These are phyloP conservation scores for Azemiops feae DNA, from an alignment of 2,113 vertebrate species.

Conservation along the genomic window DNA sequence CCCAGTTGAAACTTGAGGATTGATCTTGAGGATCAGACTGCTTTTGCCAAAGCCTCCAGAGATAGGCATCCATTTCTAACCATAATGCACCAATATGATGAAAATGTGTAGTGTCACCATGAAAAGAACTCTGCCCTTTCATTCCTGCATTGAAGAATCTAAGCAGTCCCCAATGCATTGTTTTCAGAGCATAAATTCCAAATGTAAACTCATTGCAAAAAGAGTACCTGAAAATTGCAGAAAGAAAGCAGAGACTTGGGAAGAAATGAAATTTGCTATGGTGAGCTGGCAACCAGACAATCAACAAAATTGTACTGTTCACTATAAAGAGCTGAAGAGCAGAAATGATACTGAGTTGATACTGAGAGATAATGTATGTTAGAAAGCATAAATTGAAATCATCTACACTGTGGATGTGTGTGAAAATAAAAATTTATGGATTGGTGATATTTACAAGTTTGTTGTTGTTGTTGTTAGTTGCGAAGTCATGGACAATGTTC, in stretches of 20 bases:
- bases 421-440: not conserved
- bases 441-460: not conserved
- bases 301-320: not conserved
- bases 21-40: not conserved
- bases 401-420: not conserved
- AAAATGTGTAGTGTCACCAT: not conserved
- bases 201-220: not conserved
- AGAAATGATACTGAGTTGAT: not conserved
- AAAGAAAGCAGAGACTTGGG: not conserved
- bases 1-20: not conserved
- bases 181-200: not conserved
- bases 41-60: not conserved
- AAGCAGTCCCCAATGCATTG: not conserved
- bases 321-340: not conserved
- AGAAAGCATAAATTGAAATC: not conserved
- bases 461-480: no score
- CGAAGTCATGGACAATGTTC: no score
- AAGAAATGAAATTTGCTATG: not conserved
- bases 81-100: not conserved
- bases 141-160: not conserved
- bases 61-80: not conserved
- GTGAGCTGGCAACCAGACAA: not conserved
- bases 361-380: not conserved
- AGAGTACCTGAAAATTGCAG: not conserved
- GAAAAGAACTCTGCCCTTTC: not conserved